Evolutionary conservation across 2,113 vertebrate genomes (phyloP).

Genomic region (Hylia prasina): DNA sequence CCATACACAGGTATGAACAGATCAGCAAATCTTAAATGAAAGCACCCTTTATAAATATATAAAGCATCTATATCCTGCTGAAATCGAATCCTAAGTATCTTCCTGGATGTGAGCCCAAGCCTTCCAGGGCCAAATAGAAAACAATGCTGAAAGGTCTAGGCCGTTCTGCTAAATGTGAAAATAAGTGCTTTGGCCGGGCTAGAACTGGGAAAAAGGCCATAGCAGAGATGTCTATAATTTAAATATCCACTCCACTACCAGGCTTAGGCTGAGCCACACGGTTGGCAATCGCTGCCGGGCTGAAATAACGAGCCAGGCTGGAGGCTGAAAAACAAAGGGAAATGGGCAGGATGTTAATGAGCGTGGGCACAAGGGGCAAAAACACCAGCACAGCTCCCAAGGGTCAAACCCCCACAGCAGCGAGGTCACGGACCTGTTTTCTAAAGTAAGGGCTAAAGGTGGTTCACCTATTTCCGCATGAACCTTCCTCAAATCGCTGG

Average conservation of each 20-base stretch:
- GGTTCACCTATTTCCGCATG: neutral
- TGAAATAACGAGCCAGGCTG: conserved; percentile 92
- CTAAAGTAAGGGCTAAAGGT: neutral
- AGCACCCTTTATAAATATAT: neutral
- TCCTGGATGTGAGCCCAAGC: conserved; percentile 7
- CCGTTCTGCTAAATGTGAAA: neutral
- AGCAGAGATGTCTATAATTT: neutral
- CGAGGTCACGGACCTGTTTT: neutral
- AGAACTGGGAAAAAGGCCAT: neutral
- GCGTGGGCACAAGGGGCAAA: fast-evolving
- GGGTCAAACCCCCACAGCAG: neutral
- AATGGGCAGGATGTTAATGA: neutral
- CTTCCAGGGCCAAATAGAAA: neutral
- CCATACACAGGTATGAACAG: neutral
- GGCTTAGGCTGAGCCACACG: neutral
- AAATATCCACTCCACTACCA: neutral
- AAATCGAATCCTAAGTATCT: neutral
- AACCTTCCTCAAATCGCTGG: neutral
- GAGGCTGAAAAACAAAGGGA: conserved; percentile 77
- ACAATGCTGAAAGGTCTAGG: neutral
- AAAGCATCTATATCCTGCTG: neutral
- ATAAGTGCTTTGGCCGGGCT: neutral
- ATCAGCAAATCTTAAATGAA: neutral
- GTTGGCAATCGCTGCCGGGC: conserved; percentile 72
- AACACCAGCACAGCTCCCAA: neutral